phyloP scores from a whole-genome alignment of 2,888 invertebrate genomes.

The Agrochola litura region DNA sequence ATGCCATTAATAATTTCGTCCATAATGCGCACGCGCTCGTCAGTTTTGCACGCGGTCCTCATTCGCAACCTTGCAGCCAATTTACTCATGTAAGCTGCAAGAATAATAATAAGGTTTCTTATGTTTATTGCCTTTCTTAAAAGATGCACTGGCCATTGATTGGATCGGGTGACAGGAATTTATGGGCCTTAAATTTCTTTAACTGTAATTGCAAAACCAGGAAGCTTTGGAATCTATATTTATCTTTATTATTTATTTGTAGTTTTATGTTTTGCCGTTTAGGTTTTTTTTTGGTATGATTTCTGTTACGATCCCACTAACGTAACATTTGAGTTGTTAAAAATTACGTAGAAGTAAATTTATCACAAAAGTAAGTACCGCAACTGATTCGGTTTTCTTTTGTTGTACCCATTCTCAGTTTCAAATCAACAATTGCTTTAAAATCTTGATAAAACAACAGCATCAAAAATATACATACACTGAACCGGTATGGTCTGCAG shows the following conservation, averaged over 20 bases:
- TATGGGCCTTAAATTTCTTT: conserved; percentile 35
- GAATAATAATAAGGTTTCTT: conserved; percentile 44
- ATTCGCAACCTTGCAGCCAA: conserved; percentile 92
- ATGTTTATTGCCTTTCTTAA: conserved; percentile 35
- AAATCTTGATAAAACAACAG: conserved; percentile 43
- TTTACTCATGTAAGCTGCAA: conserved; percentile 92
- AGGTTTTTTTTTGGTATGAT: neutral
- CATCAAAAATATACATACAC: conserved; percentile 87
- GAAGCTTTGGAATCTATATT: conserved; percentile 28
- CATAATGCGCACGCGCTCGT: conserved; percentile 97
- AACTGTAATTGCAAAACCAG: conserved; percentile 43
- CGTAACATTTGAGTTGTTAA: neutral
- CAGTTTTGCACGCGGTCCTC: conserved; percentile 96
- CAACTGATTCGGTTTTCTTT: conserved; percentile 14
- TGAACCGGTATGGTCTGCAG: conserved; percentile 96
- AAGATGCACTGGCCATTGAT: conserved; percentile 33
- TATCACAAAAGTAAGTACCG: conserved; percentile 11
- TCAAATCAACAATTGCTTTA: conserved; percentile 27
- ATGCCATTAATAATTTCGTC: conserved; percentile 98
- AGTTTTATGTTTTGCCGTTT: neutral
- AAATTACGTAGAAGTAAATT: conserved; percentile 12
- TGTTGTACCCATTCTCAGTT: conserved; percentile 25
- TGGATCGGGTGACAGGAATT: conserved; percentile 30
- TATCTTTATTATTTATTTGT: neutral
- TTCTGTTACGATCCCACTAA: too few species aligned